These are phyloP conservation scores for Zapornia atra DNA, from an alignment of 2,113 vertebrate genomes.

Conservation along the genomic window DNA sequence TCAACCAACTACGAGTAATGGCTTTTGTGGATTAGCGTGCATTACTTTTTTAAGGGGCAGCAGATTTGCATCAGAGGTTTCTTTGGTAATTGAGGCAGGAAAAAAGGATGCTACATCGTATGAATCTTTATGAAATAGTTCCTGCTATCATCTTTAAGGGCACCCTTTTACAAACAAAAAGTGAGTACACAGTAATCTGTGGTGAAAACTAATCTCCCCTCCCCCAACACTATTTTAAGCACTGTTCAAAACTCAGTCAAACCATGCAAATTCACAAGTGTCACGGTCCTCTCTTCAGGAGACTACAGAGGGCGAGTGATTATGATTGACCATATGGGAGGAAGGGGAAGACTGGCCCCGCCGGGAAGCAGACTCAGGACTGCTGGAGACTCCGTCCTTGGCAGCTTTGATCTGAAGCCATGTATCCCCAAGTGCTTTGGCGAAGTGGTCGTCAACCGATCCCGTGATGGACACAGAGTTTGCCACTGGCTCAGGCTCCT, in stretches of 20 bases:
- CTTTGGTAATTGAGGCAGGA: slow-evolving; percentile 94
- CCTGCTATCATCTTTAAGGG: slow-evolving; percentile 76
- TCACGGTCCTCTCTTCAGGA: slow-evolving; percentile 82
- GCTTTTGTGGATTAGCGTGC: slow-evolving; percentile 69
- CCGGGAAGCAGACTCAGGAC: slow-evolving; percentile 83
- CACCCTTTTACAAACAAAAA: slow-evolving; percentile 77
- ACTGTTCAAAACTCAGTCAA: slow-evolving; percentile 82
- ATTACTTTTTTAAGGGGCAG: slow-evolving; percentile 54
- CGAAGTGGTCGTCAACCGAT: slow-evolving; percentile 97
- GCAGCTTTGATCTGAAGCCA: slow-evolving; percentile 97
- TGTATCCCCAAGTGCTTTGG: slow-evolving; percentile 97
- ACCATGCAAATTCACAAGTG: slow-evolving; percentile 72
- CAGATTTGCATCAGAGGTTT: slow-evolving; percentile 85
- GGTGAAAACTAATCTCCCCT: slow-evolving; percentile 64
- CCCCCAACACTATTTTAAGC: slow-evolving; percentile 66
- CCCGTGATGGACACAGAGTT: slow-evolving; percentile 98
- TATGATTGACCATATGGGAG: slow-evolving; percentile 92
- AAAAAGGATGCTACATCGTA: slow-evolving; percentile 75
- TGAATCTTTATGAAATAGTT: slow-evolving; percentile 67
- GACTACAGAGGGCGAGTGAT: slow-evolving; percentile 92
- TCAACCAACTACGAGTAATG: slow-evolving; percentile 72
- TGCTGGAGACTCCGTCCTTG: slow-evolving; percentile 85
- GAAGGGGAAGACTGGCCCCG: slow-evolving; percentile 87
- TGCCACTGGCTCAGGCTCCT: slow-evolving; percentile 90
- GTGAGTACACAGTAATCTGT: slow-evolving; percentile 74